Evolutionary conservation across 2,113 vertebrate genomes (phyloP).

Genomic region (Pachyramphus minor): DNA sequence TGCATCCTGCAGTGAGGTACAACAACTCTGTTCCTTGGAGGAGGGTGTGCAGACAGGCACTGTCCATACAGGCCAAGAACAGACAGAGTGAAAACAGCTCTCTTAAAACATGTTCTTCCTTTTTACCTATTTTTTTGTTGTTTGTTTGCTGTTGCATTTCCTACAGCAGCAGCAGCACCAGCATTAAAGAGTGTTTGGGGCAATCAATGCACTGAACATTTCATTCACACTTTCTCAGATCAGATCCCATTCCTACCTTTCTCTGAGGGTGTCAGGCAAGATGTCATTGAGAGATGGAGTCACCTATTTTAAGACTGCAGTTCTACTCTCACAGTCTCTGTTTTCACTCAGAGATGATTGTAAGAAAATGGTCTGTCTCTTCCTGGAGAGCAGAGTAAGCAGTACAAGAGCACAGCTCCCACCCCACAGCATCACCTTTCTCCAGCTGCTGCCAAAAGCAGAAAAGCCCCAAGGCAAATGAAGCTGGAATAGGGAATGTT

Average conservation of each 20-base stretch:
- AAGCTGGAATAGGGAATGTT: neutral
- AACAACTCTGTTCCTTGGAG: neutral
- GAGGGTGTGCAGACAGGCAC: neutral
- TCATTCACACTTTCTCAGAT: neutral
- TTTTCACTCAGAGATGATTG: neutral
- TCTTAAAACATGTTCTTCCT: neutral
- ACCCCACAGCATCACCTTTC: neutral
- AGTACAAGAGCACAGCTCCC: neutral
- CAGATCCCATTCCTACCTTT: neutral
- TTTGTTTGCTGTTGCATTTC: neutral
- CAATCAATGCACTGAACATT: neutral
- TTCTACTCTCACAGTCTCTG: neutral
- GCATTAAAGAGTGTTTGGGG: neutral
- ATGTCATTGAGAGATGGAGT: neutral
- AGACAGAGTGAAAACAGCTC: neutral
- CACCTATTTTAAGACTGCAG: too few relatives aligned
- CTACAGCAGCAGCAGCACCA: neutral
- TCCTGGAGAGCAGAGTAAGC: neutral
- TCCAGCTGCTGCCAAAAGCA: neutral
- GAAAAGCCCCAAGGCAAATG: neutral
- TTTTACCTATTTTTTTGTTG: neutral
- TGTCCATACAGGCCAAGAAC: neutral
- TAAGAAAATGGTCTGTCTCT: neutral
- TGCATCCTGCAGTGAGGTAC: neutral
- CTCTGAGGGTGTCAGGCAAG: fast-evolving